phyloP scores from a whole-genome alignment of 1,140 invertebrate genomes.

The Phthorimaea operculella region DNA sequence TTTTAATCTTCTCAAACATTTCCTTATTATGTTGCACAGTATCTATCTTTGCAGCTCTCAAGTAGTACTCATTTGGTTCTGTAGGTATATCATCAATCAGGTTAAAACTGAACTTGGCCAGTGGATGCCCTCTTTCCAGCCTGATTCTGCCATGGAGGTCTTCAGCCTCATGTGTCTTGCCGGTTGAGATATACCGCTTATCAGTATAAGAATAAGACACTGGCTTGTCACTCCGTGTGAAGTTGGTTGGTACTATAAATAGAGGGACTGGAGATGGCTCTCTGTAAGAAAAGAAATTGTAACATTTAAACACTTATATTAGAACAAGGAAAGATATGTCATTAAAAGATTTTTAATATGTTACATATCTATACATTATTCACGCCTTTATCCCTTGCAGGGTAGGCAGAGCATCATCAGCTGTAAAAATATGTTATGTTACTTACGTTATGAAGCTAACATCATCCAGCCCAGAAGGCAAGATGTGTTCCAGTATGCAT shows the following conservation, averaged over 20 bases:
- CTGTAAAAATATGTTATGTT: not conserved
- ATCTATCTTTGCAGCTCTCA: constrained; percentile 46
- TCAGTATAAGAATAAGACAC: constrained; percentile 68
- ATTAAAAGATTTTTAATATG: no score
- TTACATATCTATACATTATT: no score
- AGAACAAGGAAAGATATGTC: no score
- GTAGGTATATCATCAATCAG: constrained; percentile 64
- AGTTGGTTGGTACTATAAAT: constrained; percentile 80
- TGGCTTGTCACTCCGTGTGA: constrained; percentile 80
- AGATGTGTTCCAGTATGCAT: constrained; percentile 74
- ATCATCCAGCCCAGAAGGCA: constrained; percentile 72
- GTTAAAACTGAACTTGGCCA: constrained; percentile 69
- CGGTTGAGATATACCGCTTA: constrained; percentile 31
- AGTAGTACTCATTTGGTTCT: constrained; percentile 61
- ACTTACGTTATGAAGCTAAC: constrained; percentile 71
- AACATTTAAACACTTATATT: no score
- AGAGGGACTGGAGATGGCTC: constrained; percentile 66
- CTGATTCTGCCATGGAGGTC: constrained; percentile 43
- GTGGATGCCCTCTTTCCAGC: constrained; percentile 66
- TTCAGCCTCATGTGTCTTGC: constrained; percentile 31
- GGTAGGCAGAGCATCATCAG: no score
- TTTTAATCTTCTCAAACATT: constrained; percentile 58
- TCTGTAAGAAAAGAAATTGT: not conserved
- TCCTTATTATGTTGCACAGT: constrained; percentile 62
- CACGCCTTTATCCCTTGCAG: no score